A percentile compares a stretch with the other conserved stretches of the same genome.
Evolutionary conservation across 2,888 invertebrate genomes (phyloP).

Genomic region (Noctuana brunneofusca): DNA sequence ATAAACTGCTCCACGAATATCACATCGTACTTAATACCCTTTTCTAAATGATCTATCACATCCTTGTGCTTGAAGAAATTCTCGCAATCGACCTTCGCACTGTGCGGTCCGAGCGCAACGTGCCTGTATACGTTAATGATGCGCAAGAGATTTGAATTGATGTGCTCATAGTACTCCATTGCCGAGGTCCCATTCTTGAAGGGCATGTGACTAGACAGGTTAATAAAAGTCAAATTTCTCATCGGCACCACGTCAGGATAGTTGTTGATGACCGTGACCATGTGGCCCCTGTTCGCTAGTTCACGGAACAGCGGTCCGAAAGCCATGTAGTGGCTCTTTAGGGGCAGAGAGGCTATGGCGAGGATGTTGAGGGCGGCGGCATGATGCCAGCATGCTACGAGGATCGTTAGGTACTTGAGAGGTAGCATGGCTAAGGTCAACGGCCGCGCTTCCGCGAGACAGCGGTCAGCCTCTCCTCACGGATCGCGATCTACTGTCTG

Average conservation of each 20-base stretch:
- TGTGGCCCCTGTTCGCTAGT: conserved; percentile 82
- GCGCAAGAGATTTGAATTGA: conserved; percentile 40
- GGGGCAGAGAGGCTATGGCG: conserved; percentile 81
- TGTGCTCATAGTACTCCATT: conserved; percentile 46
- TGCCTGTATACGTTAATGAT: conserved; percentile 48
- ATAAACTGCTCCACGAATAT: conserved; percentile 75
- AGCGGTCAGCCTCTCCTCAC: conserved; percentile 38
- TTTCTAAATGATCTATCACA: conserved; percentile 49
- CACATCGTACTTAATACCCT: conserved; percentile 62
- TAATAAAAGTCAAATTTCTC: conserved; percentile 80
- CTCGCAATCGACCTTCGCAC: conserved; percentile 52
- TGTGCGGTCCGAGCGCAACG: conserved; percentile 40
- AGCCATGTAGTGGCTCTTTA: conserved; percentile 86
- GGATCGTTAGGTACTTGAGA: conserved; percentile 23
- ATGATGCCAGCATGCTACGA: conserved; percentile 39
- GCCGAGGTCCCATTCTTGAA: conserved; percentile 35
- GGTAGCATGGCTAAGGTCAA: conserved; percentile 41
- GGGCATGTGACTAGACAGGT: conserved; percentile 53
- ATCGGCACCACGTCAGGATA: conserved; percentile 72
- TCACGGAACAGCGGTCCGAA: conserved; percentile 82
- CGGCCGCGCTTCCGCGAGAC: conserved; percentile 35
- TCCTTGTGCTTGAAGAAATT: conserved; percentile 53
- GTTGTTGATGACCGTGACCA: conserved; percentile 84
- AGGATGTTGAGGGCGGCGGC: conserved; percentile 70
- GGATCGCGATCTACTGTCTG: conserved; percentile 40